phyloP scores from a whole-genome alignment of 2,797 vertebrate species.

The Brachyrhaphis roseni region DNA sequence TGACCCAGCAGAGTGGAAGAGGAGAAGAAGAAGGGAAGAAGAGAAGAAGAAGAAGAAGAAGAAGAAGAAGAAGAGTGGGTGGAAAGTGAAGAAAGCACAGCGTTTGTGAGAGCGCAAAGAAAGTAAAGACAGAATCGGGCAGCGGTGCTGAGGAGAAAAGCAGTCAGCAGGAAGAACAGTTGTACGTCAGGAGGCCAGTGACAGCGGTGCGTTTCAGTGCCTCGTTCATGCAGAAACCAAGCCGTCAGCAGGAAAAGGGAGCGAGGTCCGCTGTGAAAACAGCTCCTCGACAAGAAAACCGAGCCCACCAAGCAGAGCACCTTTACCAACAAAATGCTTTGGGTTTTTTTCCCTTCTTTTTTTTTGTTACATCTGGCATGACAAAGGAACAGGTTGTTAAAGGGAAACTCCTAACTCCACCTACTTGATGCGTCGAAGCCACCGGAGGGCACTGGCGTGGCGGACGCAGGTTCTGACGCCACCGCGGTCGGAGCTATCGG shows the following conservation, averaged over 20 bases:
- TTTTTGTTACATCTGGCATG: neutral
- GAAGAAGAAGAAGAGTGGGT: slow-evolving; percentile 33
- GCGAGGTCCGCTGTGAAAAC: slow-evolving; percentile 5
- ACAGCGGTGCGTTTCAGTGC: slow-evolving; percentile 47
- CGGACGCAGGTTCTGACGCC: slow-evolving; percentile 74
- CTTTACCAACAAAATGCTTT: slow-evolving; percentile 4
- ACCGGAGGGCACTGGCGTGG: slow-evolving; percentile 82
- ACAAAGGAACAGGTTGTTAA: neutral
- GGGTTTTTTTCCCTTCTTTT: too few species aligned
- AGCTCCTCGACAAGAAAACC: slow-evolving; percentile 1
- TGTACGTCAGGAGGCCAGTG: slow-evolving; percentile 47
- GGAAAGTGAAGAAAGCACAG: slow-evolving; percentile 59
- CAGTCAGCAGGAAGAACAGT: slow-evolving; percentile 76
- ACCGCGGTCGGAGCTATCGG: slow-evolving; percentile 36
- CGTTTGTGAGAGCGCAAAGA: slow-evolving; percentile 47
- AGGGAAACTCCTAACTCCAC: slow-evolving; percentile 23
- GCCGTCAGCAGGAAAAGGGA: slow-evolving; percentile 46
- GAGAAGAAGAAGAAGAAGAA: slow-evolving; percentile 6
- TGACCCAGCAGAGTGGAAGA: slow-evolving; percentile 84
- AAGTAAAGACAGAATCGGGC: slow-evolving; percentile 67
- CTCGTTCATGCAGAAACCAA: slow-evolving; percentile 68
- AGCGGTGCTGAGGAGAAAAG: slow-evolving; percentile 83
- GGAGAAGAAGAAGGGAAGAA: slow-evolving; percentile 23
- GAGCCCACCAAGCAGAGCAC: slow-evolving; percentile 24
- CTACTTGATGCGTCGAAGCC: slow-evolving; percentile 94